Base-by-base conservation (phyloP, 1,140 invertebrate species). In the Harpegnathos saltator region DNA sequence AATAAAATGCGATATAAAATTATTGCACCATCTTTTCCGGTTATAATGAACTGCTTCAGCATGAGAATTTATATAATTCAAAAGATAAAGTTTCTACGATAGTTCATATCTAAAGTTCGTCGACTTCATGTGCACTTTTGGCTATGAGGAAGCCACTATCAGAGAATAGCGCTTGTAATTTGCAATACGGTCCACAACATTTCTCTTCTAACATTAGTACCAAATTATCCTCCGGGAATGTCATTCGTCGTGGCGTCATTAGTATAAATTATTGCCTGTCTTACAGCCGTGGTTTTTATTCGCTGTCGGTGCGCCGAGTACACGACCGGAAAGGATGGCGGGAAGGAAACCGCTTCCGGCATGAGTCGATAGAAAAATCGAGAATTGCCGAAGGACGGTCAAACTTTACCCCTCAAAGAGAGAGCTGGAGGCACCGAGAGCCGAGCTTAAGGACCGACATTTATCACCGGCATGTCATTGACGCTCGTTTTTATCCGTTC, bases 381-480 rank as follows among this genome's bases (percentile, higher is more conserved):
- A 48, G 74, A 15, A 24, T 54, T 52, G 33, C n/a, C 56, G 52
- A 78, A n/a, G n/a, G n/a, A n/a, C n/a, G 69, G 52, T 78, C 56
- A 78, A 78, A 58, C 75, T 17, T 58, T 11, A 44, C 19, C 26
- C 22, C 50, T 15, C 24, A 63, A 56, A 50, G 22, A 69, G 63
- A 29, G 29, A 17, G 29, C 3, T 38, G 44, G n/a, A 19, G 29
- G 29, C 1, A 33, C 29, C 1, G 1, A 33, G 29, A 33, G 29
- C 5, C 29, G 33, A 19, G 63, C 58, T 75, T 58, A 66, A 65
- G 50, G 22, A 66, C 54, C 66, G 61, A 17, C 85, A 82, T 82
- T 84, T 83, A 61, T 85, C 86, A 78, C 52, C 1, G 19, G 24
- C 50, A 14, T 44, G 50, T 85, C 85, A 81, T 74, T 71, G 68